Percentiles rank a stretch among this genome's conserved stretches.
These are phyloP conservation scores for Hyperoodon ampullatus DNA, from an alignment of 2,113 vertebrate species.

Conservation along the genomic window DNA sequence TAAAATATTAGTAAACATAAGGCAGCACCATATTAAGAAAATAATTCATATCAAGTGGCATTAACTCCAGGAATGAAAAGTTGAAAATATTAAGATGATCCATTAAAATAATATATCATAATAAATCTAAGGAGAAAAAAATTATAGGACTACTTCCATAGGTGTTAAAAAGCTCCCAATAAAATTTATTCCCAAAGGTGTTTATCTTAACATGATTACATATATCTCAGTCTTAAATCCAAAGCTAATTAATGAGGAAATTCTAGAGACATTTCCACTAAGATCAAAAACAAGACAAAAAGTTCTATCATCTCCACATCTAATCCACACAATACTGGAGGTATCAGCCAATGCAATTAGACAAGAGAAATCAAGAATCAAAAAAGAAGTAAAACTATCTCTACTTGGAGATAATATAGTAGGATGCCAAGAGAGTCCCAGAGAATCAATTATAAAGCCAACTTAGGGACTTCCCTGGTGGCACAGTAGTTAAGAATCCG, in stretches of 20 bases:
- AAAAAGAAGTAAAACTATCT: background rate
- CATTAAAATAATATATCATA: background rate
- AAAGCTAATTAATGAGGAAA: background rate
- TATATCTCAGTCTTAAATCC: background rate
- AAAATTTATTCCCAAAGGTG: background rate
- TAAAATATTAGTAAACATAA: background rate
- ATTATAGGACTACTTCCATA: background rate
- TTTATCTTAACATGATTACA: background rate
- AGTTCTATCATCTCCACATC: background rate
- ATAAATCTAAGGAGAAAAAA: background rate
- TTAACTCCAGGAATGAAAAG: background rate
- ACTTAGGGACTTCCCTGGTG: too few species aligned
- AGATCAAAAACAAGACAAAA: background rate
- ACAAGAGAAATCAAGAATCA: background rate
- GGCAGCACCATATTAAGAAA: background rate
- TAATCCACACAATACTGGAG: background rate
- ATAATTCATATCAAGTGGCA: background rate
- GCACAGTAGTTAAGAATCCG: too few species aligned
- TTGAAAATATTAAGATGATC: background rate
- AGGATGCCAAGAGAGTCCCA: background rate
- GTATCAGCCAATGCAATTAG: background rate
- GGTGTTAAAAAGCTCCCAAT: background rate
- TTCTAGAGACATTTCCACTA: background rate
- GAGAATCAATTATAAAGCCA: background rate
- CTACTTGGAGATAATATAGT: background rate